Evolutionary conservation across 2,797 vertebrate species (phyloP).

Genomic region (Spondyliosoma cantharus): DNA sequence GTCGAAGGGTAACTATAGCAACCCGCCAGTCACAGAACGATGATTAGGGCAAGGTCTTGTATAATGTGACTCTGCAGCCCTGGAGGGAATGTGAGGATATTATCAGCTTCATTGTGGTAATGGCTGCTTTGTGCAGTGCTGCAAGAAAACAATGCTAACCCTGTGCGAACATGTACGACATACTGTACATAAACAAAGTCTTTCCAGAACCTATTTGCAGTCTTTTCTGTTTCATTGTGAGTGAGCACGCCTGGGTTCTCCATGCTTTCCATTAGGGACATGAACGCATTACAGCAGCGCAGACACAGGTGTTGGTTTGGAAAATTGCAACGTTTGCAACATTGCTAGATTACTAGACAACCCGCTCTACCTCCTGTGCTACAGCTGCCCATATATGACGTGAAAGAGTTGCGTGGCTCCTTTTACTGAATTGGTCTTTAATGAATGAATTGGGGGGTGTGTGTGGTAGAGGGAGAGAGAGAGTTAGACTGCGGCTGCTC

Average conservation of each 20-base stretch:
- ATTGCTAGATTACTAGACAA: too few relatives aligned
- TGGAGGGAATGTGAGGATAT: slow-evolving; percentile 33
- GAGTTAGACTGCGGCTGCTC: too few relatives aligned
- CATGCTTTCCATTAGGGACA: background rate
- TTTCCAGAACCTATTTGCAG: background rate
- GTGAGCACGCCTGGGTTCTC: background rate
- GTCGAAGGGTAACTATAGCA: slow-evolving; percentile 61
- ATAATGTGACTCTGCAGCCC: slow-evolving; percentile 54
- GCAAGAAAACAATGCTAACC: slow-evolving; percentile 39
- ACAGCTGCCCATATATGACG: too few relatives aligned
- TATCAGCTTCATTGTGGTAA: slow-evolving; percentile 28
- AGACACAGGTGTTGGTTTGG: too few relatives aligned
- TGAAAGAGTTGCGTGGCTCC: too few relatives aligned
- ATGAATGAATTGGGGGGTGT: too few relatives aligned
- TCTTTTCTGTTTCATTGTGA: background rate
- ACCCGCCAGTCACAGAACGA: slow-evolving; percentile 47
- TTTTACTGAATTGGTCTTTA: too few relatives aligned
- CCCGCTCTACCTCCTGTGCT: too few relatives aligned
- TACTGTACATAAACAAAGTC: background rate
- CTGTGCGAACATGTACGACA: slow-evolving; percentile 28
- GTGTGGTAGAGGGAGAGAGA: too few relatives aligned
- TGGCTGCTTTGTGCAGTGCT: slow-evolving; percentile 42
- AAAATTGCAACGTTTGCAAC: too few relatives aligned
- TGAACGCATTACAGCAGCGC: too few relatives aligned
- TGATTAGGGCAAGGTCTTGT: slow-evolving; percentile 58